Evolutionary conservation across 2,888 invertebrate genomes (phyloP), one percentile per base, ranked within the genome.

Genomic region (Lumbricus terrestris): DNA sequence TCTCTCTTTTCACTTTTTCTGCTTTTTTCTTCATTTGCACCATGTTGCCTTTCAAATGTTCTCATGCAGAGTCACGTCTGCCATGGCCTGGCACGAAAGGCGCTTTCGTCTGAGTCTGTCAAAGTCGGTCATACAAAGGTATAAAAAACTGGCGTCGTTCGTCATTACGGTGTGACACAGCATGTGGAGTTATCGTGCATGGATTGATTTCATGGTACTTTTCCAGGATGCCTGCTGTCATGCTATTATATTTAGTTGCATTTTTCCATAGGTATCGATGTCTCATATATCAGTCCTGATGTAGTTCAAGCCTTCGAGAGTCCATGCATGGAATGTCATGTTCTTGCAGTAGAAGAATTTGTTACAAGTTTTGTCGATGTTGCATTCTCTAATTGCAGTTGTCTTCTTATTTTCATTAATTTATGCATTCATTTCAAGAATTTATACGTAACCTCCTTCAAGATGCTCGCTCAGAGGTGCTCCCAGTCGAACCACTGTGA

Each of bases 101-200:
- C 90, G 33, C 82, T 83, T 33, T 90, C 90, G 33, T 83, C 69
- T 13, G 90, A 90, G 34, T 90, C 90, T 33, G 38, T 90, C 29
- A 90, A 90, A 83, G 90, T 90, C 38, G 82, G 83, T 83, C 90
- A 85, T 37, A 34, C 85, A 37, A 85, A 85, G 85, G 85, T 85
- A 85, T 69, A 69, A 29, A 69, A 69, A 69, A 13, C n/a, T n/a
- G n/a, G 69, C n/a, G 69, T 69, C 69, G 69, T 69, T n/a, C n/a
- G 69, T 69, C n/a, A n/a, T n/a, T 69, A n/a, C n/a, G n/a, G 69
- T n/a, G 69, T 69, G 69, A 69, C 69, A 69, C 29, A 11, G 16
- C 69, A 69, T n/a, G 29, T n/a, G 8, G 69, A n/a, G 29, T 0
- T 69, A n/a, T 29, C 29, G 1, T 69, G 69, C 69, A 69, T 69